A percentile compares a stretch with the other conserved stretches of the same genome.
Evolutionary conservation across 2,888 invertebrate genomes (phyloP).

Genomic region (Drosophila bunnanda): DNA sequence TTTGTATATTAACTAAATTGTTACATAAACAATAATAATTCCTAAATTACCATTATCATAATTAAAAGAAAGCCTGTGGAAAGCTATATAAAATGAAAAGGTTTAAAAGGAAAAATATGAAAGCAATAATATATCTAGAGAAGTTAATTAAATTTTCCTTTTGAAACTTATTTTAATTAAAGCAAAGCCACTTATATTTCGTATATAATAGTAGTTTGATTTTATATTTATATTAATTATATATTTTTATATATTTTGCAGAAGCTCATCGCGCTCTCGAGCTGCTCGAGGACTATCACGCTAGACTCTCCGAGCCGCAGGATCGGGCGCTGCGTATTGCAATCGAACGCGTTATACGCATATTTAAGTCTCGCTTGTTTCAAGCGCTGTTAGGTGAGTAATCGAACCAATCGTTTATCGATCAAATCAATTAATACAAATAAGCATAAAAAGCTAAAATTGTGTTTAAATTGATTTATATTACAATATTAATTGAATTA

Average conservation of each 20-base stretch:
- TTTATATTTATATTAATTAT: neutral
- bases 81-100: neutral
- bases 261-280: slow-evolving; percentile 99
- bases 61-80: neutral
- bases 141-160: neutral
- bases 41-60: too few species aligned
- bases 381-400: slow-evolving; percentile 97
- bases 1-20: neutral
- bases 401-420: neutral
- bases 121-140: neutral
- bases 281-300: slow-evolving; percentile 98
- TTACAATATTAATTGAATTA: neutral
- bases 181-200: neutral
- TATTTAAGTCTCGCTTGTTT: slow-evolving; percentile 99
- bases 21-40: too few species aligned
- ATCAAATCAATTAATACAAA: neutral
- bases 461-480: neutral
- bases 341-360: slow-evolving; percentile 98
- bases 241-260: slow-evolving; percentile 83
- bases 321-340: slow-evolving; percentile 97
- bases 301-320: slow-evolving; percentile 95
- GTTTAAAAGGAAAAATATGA: neutral
- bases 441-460: too few species aligned
- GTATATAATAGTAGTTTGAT: neutral
- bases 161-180: neutral